These are phyloP conservation scores for Hippocampus zosterae DNA, from an alignment of 2,113 vertebrate species.

Conservation along the genomic window DNA sequence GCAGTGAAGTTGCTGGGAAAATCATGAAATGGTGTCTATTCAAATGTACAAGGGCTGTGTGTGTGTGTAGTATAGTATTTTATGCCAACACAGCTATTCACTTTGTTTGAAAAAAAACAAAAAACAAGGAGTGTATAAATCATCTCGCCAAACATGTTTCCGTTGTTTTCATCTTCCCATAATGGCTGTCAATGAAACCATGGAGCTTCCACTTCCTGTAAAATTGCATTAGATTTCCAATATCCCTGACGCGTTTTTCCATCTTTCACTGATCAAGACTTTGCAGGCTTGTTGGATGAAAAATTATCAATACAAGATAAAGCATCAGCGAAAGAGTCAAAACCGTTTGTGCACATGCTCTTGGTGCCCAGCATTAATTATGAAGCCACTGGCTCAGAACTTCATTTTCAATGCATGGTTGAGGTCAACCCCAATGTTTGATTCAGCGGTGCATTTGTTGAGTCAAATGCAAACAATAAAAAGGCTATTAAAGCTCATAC, in stretches of 20 bases:
- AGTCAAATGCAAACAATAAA: conserved; percentile 66
- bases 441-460: conserved; percentile 54
- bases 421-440: conserved; percentile 60
- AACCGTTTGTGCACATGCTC: conserved; percentile 54
- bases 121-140: conserved; percentile 5
- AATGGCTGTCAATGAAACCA: conserved; percentile 41
- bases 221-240: conserved; percentile 65
- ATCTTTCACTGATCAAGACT: conserved; percentile 68
- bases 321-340: conserved; percentile 60
- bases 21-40: background rate
- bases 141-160: conserved; percentile 7
- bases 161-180: conserved; percentile 41
- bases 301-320: conserved; percentile 69
- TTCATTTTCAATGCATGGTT: conserved; percentile 71
- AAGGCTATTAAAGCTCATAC: conserved; percentile 61
- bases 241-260: conserved; percentile 61
- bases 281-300: conserved; percentile 65
- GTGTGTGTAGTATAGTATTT: background rate
- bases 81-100: background rate
- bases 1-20: too few relatives aligned
- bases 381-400: conserved; percentile 68
- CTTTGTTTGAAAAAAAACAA: background rate
- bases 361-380: conserved; percentile 69
- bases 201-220: conserved; percentile 59
- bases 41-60: background rate